These are phyloP conservation scores for Furnarius figulus DNA, from an alignment of 2,113 vertebrate species.

Conservation along the genomic window DNA sequence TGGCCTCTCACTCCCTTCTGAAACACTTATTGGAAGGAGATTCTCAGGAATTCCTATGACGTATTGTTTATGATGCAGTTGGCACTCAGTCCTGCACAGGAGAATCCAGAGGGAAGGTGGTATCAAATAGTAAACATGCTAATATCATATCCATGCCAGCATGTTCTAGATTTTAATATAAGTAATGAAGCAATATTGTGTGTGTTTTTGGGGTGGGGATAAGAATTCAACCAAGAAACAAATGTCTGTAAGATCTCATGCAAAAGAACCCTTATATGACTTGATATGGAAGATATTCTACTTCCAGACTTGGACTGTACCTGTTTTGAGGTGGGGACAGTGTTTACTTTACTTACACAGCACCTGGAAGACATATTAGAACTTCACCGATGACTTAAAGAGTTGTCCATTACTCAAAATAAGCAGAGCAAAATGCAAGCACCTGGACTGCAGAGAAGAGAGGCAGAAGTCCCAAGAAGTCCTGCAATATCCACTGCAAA, in stretches of 20 bases:
- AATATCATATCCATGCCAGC: background rate
- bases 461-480: background rate
- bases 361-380: background rate
- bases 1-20: background rate
- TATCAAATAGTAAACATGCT: background rate
- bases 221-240: background rate
- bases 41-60: background rate
- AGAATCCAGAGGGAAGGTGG: background rate
- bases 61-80: background rate
- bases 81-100: background rate
- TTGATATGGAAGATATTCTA: background rate
- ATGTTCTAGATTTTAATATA: background rate
- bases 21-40: background rate
- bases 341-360: background rate
- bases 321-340: background rate
- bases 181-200: background rate
- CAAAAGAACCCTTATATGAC: background rate
- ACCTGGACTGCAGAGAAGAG: background rate
- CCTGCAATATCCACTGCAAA: background rate
- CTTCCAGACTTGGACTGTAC: background rate
- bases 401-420: background rate
- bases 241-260: background rate
- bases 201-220: background rate
- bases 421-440: background rate
- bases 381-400: background rate